Percentiles rank a stretch among this genome's conserved stretches.
These are phyloP conservation scores for Myrmophylax atrothorax DNA, from an alignment of 2,113 vertebrate genomes.

Conservation along the genomic window DNA sequence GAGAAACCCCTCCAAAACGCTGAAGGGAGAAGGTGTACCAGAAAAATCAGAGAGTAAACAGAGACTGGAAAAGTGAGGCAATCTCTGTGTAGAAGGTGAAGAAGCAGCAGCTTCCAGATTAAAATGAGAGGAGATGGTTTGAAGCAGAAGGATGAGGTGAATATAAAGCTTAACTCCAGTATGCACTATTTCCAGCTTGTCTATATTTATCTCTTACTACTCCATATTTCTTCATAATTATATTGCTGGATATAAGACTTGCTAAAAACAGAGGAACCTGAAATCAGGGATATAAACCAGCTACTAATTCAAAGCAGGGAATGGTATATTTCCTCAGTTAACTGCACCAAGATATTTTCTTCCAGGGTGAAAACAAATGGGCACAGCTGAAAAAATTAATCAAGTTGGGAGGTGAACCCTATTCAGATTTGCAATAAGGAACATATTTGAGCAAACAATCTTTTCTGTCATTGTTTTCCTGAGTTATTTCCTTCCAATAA, in stretches of 20 bases:
- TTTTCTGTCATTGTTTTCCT: background rate
- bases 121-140: background rate
- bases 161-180: background rate
- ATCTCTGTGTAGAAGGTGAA: background rate
- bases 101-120: background rate
- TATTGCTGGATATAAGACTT: background rate
- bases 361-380: background rate
- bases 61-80: background rate
- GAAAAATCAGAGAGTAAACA: background rate
- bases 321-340: background rate
- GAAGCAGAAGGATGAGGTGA: background rate
- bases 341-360: background rate
- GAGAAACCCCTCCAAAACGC: background rate
- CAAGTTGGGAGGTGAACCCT: background rate
- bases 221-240: background rate
- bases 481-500: background rate
- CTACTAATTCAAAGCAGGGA: background rate
- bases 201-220: background rate
- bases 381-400: background rate
- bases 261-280: background rate
- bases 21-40: rapidly evolving
- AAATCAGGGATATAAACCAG: background rate
- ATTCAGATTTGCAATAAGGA: background rate
- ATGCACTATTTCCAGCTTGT: background rate
- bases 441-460: background rate